Percentiles rank a stretch among this genome's conserved stretches.
phyloP scores from a whole-genome alignment of 2,113 vertebrate species.

The Gambusia affinis region DNA sequence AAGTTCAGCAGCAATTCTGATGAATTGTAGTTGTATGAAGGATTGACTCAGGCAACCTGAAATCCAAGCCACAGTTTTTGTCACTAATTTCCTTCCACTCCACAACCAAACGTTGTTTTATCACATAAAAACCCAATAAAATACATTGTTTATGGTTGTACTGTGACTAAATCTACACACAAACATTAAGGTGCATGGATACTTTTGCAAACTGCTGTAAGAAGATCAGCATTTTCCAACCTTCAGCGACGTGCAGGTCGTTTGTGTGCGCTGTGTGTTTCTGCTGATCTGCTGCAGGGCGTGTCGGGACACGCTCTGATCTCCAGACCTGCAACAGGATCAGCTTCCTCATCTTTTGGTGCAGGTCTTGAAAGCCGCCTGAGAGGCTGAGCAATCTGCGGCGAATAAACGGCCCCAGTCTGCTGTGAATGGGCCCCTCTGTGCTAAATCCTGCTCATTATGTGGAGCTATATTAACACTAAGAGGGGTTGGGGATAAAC shows the following conservation, averaged over 20 bases:
- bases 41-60: too few species aligned
- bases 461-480: slow-evolving; percentile 47
- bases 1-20: too few species aligned
- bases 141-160: too few species aligned
- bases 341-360: neutral
- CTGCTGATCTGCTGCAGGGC: neutral
- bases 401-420: slow-evolving; percentile 22
- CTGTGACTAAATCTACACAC: too few species aligned
- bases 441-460: slow-evolving; percentile 70
- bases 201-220: neutral
- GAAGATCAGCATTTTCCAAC: too few species aligned
- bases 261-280: neutral
- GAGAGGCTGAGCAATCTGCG: slow-evolving; percentile 10
- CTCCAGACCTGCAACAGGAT: neutral
- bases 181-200: neutral
- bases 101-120: too few species aligned
- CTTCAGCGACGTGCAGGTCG: too few species aligned
- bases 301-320: slow-evolving; percentile 1
- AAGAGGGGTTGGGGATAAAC: slow-evolving; percentile 56
- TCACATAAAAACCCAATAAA: too few species aligned
- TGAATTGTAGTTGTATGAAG: too few species aligned
- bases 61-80: too few species aligned
- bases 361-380: neutral
- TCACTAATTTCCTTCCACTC: too few species aligned
- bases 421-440: slow-evolving; percentile 60